These are phyloP conservation scores for Amaurobius ferox DNA, from an alignment of 2,888 invertebrate genomes.

Conservation along the genomic window DNA sequence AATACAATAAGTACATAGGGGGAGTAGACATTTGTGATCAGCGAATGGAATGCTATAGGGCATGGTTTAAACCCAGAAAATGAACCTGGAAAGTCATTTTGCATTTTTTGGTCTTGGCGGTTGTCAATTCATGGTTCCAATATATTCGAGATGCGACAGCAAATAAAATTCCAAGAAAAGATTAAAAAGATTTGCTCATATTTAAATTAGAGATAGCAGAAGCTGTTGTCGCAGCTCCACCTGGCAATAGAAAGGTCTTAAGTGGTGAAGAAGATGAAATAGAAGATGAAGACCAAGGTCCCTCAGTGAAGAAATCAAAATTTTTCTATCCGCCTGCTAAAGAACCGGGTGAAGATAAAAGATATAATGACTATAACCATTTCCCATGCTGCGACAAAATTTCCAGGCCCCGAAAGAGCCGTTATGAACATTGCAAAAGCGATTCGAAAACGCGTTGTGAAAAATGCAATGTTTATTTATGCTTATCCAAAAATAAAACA, in stretches of 20 bases:
- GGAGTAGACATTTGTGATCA: conserved; percentile 14
- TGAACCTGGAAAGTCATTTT: conserved; percentile 26
- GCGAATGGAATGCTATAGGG: conserved; percentile 11
- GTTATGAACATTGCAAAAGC: no score
- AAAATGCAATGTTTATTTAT: no score
- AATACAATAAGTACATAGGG: conserved; percentile 2
- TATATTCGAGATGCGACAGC: background rate
- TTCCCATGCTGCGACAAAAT: no score
- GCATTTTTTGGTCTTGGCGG: conserved; percentile 27
- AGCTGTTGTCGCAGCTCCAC: background rate
- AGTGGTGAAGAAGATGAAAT: background rate
- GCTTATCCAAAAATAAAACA: no score
- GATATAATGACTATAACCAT: conserved; percentile 12
- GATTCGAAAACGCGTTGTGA: no score
- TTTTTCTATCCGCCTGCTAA: conserved; percentile 8
- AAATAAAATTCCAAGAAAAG: background rate
- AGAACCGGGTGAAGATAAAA: conserved; percentile 1
- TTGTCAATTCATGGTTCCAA: conserved; percentile 23
- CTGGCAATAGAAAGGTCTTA: background rate
- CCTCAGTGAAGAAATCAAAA: conserved; percentile 1
- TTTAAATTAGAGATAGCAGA: conserved; percentile 23
- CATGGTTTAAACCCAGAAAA: conserved; percentile 6
- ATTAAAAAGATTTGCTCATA: conserved; percentile 10
- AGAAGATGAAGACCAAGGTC: background rate
- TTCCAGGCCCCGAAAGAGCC: no score